Base-by-base conservation (phyloP, 1,140 invertebrate genomes). In the Zaprionus capensis region DNA sequence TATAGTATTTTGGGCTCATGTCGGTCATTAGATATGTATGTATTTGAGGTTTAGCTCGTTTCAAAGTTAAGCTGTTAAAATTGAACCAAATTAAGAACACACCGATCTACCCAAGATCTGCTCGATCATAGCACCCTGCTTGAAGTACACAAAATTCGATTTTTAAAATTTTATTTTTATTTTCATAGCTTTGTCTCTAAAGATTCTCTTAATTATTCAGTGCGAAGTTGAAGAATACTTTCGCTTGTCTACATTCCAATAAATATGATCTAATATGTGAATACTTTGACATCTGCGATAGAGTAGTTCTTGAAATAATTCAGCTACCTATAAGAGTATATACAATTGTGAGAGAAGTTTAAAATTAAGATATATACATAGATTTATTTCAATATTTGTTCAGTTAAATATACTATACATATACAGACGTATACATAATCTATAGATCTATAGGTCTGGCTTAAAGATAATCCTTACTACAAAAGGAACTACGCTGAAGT, bases 401-500 rank as follows among this genome's bases (percentile, higher is more conserved):
- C 12, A 51, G 46, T 51, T 24, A 51, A 51, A 51, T 51, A 51
- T 51, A 51, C 46, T 51, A 51, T 38, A 55, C 51, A 24, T 53
- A 15, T 46, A 62, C 46, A 24, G 24, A 36, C 11, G 7, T 61
- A 44, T 44, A 71, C 61, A 58, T 71, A 44, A 20, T 53, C 46
- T 69, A 36, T 61, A 36, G 44, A 51, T 14, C 26, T 82, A 67
- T 73, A 64, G 46, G 20, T 51, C 70, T 78, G 66, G 71, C 61
- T 66, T 86, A 68, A 69, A 59, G 38, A 55, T 73, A 67, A 62
- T 53, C 64, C 82, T 87, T 82, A 87, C 71, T 76, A 68, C 62
- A 57, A 78, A 84, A 87, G 84, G 84, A 87, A 87, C 84, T 84
- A 84, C 63, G 69, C 74, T 83, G 83, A 71, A 73, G 63, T 78